Base-by-base conservation (phyloP, 1,140 invertebrate species). In the Mactra quadrangularis region DNA sequence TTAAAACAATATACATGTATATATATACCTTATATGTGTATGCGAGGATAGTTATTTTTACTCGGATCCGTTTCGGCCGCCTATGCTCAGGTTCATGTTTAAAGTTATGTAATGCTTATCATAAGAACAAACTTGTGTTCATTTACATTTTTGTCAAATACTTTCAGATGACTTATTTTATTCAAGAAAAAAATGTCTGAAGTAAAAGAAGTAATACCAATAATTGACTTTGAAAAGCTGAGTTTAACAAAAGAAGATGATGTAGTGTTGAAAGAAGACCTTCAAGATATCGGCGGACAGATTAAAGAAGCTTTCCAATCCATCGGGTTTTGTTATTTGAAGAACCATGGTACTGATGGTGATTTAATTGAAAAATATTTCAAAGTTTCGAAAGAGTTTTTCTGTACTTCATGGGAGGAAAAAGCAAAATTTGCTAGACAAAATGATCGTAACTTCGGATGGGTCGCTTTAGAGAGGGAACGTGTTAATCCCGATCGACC, bases 311-410 rank as follows among this genome's bases (percentile, higher is more conserved):
- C n/a, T 9, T 55, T 55, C 27, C 4, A 19, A 6, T 7, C 38
- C 6, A 6, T 7, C 15, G 59, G 59, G 2, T 62, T 62, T 19
- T 62, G 59, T 33, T 62, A 62, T 62, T 62, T 62, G 7, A 29
- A 3, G 29, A 62, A 62, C 29, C 59, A 62, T 29, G 59, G 59
- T 2, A 19, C 29, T 4, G 29, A 31, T 33, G 3, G 29, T 7
- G n/a, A n/a, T 62, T 11, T 62, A 11, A 31, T 62, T 11, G 59
- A 62, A 9, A 29, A 31, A 31, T 62, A 31, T 27, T 15, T 62
- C 11, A 27, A 27, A 6, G 59, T 31, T 33, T 62, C 59, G 3
- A 27, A 33, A 62, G 3, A 15, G 9, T 29, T 62, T 62, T 29
- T 27, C 3, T 7, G 29, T 7, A 15, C 15, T 6, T 27, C 59